Evolutionary conservation across 2,113 vertebrate genomes (phyloP).

Genomic region (Progne subis): DNA sequence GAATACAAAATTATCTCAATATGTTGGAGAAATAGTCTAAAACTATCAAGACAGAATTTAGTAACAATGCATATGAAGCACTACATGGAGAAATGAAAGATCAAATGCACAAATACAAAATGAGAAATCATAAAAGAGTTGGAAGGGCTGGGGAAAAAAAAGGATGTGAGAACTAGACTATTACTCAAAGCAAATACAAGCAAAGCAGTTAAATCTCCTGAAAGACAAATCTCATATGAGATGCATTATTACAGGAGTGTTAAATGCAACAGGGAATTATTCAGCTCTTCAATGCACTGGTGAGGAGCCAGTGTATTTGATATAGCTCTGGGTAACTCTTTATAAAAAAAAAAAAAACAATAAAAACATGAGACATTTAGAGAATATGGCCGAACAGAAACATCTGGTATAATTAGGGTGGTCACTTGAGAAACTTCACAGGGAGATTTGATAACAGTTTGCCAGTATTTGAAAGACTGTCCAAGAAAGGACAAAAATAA

Average conservation of each 20-base stretch:
- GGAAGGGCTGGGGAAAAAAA: background rate
- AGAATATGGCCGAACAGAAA: background rate
- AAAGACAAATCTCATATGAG: background rate
- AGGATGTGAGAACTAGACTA: background rate
- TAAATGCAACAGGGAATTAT: background rate
- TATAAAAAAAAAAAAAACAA: background rate
- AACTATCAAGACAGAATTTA: background rate
- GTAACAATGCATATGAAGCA: background rate
- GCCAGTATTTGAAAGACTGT: background rate
- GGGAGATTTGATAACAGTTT: background rate
- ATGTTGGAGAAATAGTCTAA: background rate
- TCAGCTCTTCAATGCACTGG: background rate
- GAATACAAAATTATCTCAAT: background rate
- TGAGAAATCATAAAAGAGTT: background rate
- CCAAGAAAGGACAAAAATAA: background rate
- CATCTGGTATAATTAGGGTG: background rate
- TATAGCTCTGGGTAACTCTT: background rate
- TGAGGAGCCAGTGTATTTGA: background rate
- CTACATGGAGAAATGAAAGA: background rate
- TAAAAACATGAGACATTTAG: background rate
- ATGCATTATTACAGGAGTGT: background rate
- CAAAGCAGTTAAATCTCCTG: background rate
- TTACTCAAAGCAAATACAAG: background rate
- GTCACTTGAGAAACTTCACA: background rate
- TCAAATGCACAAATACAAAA: conserved; percentile 17